Percentiles rank a stretch among this genome's conserved stretches.
Evolutionary conservation across 2,888 invertebrate genomes (phyloP).

Genomic region (Muschampia plurimacula): DNA sequence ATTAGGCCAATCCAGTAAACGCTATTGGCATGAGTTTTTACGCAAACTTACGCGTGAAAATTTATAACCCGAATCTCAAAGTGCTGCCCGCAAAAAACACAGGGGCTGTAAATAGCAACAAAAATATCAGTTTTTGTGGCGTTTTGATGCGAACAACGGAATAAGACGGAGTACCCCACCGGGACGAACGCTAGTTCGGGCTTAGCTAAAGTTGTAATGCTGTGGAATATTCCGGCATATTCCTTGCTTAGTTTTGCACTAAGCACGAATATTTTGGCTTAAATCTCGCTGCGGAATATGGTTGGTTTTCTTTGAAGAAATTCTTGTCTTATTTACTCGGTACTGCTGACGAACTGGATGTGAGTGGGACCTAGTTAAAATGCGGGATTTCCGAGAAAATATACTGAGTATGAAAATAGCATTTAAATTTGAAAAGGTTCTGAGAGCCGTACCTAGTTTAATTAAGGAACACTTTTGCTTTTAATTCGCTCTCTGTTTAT

Average conservation of each 20-base stretch:
- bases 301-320: conserved; percentile 33
- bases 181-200: conserved; percentile 27
- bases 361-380: conserved; percentile 21
- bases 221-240: conserved; percentile 27
- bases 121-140: conserved; percentile 39
- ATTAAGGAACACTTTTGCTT: neutral
- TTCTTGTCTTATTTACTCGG: conserved; percentile 31
- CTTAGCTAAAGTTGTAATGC: conserved; percentile 35
- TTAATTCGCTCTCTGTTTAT: neutral
- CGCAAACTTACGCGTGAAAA: conserved; percentile 38
- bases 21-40: conserved; percentile 50
- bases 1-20: conserved; percentile 53
- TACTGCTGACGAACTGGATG: conserved; percentile 9
- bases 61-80: conserved; percentile 27
- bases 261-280: conserved; percentile 19
- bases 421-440: neutral
- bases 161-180: conserved; percentile 25
- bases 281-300: conserved; percentile 20
- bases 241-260: conserved; percentile 18
- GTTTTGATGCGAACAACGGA: conserved; percentile 29
- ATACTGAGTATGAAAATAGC: neutral
- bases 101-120: conserved; percentile 26
- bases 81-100: conserved; percentile 32
- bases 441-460: neutral
- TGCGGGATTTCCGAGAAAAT: conserved; percentile 7